Percentiles rank a stretch among this genome's conserved stretches.
Evolutionary conservation across 2,797 vertebrate genomes (phyloP).

Genomic region (Onychomys arenicola): DNA sequence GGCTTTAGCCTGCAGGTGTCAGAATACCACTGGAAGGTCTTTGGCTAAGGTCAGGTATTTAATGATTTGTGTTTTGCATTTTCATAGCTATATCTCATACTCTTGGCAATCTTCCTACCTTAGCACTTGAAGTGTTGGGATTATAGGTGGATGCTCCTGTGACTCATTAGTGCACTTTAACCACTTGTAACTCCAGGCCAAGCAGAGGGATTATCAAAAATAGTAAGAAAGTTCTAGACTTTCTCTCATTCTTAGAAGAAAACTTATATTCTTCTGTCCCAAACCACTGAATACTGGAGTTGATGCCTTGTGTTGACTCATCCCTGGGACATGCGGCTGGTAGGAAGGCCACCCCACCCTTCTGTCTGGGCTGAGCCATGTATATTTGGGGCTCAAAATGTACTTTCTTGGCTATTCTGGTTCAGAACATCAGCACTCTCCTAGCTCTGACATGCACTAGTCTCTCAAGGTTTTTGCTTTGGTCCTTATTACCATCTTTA

Average conservation of each 20-base stretch:
- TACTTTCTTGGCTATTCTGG: slow-evolving; percentile 39
- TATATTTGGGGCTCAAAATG: slow-evolving; percentile 6
- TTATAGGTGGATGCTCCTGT: background rate
- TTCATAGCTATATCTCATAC: background rate
- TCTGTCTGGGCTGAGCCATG: background rate
- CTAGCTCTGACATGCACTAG: background rate
- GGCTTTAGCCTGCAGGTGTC: slow-evolving; percentile 15
- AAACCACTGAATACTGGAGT: slow-evolving; percentile 46
- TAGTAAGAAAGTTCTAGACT: slow-evolving; percentile 19
- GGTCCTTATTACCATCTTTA: background rate
- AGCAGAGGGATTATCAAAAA: slow-evolving; percentile 57
- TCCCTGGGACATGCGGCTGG: background rate
- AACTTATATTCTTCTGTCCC: background rate
- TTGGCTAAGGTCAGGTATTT: slow-evolving; percentile 21
- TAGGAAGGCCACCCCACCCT: slow-evolving; percentile 22
- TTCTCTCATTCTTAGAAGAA: slow-evolving; percentile 48
- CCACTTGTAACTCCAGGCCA: slow-evolving; percentile 15
- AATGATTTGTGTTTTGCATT: background rate
- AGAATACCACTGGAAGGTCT: slow-evolving; percentile 20
- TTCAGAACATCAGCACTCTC: background rate
- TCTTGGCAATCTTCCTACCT: background rate
- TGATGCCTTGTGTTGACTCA: slow-evolving; percentile 21
- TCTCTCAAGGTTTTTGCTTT: background rate
- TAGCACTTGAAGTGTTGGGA: background rate
- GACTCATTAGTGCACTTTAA: background rate